phyloP scores from a whole-genome alignment of 2,113 vertebrate species.

The Burhinus bistriatus region DNA sequence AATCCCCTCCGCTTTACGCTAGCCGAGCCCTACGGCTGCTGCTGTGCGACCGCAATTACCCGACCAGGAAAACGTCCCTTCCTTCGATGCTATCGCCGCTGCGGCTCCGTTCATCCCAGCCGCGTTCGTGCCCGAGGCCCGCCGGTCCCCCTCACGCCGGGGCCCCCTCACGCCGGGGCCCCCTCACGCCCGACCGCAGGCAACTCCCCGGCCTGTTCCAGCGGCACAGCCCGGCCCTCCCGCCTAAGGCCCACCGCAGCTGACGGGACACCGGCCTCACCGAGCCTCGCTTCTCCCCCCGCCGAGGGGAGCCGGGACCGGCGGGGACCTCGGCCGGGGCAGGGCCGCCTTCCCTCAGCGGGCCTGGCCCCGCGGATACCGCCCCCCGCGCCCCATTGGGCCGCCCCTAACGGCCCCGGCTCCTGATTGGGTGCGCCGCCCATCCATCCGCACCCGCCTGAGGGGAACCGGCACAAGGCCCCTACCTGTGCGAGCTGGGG shows the following conservation, averaged over 20 bases:
- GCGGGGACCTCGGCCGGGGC: background rate
- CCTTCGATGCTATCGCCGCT: rapidly evolving
- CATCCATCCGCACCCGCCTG: background rate
- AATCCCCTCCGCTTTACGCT: rapidly evolving
- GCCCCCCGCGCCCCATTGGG: background rate
- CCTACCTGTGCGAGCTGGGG: background rate
- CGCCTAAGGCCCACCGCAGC: background rate
- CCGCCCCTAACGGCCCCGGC: background rate
- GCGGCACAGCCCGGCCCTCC: background rate
- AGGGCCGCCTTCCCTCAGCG: background rate
- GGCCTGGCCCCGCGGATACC: background rate
- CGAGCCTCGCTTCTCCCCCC: background rate
- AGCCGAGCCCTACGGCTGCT: background rate
- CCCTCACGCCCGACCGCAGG: rapidly evolving
- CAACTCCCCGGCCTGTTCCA: rapidly evolving
- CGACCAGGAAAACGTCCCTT: rapidly evolving
- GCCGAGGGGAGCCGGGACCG: background rate
- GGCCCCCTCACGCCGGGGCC: background rate
- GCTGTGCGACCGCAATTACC: background rate
- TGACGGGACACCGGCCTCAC: background rate
- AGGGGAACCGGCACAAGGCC: background rate
- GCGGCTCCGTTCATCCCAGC: background rate
- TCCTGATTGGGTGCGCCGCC: background rate
- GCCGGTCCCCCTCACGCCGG: too few relatives aligned
- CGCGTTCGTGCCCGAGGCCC: background rate